These are phyloP conservation scores for Osmerus eperlanus DNA, from an alignment of 2,113 vertebrate genomes.

Conservation along the genomic window DNA sequence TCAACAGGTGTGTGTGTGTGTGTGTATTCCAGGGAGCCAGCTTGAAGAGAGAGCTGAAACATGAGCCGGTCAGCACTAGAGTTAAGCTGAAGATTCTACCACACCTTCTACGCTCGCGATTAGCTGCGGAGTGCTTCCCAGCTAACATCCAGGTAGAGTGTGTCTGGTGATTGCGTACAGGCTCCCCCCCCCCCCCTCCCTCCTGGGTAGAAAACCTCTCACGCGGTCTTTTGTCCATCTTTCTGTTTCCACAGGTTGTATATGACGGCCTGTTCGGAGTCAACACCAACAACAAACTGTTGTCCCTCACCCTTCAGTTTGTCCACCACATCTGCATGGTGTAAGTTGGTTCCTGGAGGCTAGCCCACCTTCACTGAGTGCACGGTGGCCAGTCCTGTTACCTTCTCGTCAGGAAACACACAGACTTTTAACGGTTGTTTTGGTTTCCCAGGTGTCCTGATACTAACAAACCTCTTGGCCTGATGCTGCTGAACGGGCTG, in stretches of 20 bases:
- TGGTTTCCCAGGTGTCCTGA: conserved; percentile 84
- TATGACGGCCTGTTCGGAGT: conserved; percentile 96
- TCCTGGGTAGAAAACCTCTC: not conserved
- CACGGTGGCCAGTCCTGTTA: not conserved
- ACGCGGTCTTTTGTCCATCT: not conserved
- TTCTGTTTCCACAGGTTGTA: conserved; percentile 78
- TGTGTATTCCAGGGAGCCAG: conserved; percentile 75
- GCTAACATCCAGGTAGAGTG: conserved; percentile 90
- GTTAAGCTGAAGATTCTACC: conserved; percentile 98
- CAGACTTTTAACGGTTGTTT: too few species aligned
- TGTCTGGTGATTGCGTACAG: not conserved
- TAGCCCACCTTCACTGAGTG: not conserved
- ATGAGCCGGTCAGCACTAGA: conserved; percentile 94
- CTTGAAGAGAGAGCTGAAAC: conserved; percentile 91
- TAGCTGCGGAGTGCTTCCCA: conserved; percentile 94
- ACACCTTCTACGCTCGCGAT: conserved; percentile 89
- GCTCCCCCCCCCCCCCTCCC: not conserved
- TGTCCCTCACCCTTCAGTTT: conserved; percentile 92
- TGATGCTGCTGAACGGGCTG: conserved; percentile 99
- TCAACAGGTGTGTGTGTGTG: not conserved
- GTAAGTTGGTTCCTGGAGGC: conserved; percentile 73
- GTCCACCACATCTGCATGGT: conserved; percentile 96
- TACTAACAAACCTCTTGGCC: conserved; percentile 92
- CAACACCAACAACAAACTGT: conserved; percentile 93
- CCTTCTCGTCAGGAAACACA: too few species aligned